Evolutionary conservation across 1,140 invertebrate species (phyloP), one percentile per base, ranked within the genome.

Genomic region (Sinella curviseta): DNA sequence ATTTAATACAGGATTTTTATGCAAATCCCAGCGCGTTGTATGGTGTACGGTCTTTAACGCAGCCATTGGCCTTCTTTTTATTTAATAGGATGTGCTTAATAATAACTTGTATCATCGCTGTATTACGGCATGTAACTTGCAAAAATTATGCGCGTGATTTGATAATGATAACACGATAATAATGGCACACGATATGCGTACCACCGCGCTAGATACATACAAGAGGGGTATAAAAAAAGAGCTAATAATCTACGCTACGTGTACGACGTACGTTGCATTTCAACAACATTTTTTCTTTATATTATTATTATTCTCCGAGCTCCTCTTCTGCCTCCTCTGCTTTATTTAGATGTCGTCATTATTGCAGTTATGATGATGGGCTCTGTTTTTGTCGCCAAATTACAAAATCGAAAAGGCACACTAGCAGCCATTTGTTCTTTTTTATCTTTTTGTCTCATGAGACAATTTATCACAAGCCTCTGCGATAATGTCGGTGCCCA

Each of bases 1-100:
- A 60, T 60, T 60, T 60, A 60, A 60, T 60, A 26, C 57, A 60
- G 12, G 3, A 60, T 60, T 60, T 48, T 60, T 60, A 60, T 26
- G 57, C 39, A 60, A 60, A 60, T 60, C 14, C 8, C 57, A 60
- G 57, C 24, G 24, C 24, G 14, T 3, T 17, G 4, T 3, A 60
- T 4, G 12, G 24, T 17, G 24, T 4, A n/a, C 24, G 57, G 57
- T 60, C 12, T 4, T 60, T 4, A 4, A 14, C 24, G 57, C 14
- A 60, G 57, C 14, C 57, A 60, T 60, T 60, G 57, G 12, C 57
- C 57, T 60, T 26, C 57, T 60, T 60, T 26, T 26, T 60, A 20
- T 48, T 8, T 12, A 48, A 8, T 48, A 20, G 39, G 8, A 48
- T 48, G 39, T n/a, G n/a, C n/a, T n/a, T n/a, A n/a, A n/a, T n/a